Evolutionary conservation across 37 sponge, comb jelly and placozoan genomes (phyloP), one percentile per base, ranked within the genome.

Genomic region (Tethya wilhelma): DNA sequence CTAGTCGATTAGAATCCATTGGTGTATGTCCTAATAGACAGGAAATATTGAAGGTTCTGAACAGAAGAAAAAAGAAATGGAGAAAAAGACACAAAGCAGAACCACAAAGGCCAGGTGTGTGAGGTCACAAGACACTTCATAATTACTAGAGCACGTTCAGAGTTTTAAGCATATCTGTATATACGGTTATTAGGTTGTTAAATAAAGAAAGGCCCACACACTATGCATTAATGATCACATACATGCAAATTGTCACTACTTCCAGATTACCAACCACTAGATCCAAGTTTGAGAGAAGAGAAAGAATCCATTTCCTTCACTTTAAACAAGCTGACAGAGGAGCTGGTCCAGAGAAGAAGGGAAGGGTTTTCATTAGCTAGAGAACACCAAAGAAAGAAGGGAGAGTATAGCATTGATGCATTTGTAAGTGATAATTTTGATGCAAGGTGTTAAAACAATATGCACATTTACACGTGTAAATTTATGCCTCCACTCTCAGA

Each of bases 51-150:
- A 58, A 68, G 20, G 32, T 80, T 7, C 39, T 69, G 56, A 39
- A 0, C 38, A 69, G 70, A 49, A 80, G 81, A 69, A 44, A 44
- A 31, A 40, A 28, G 34, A 80, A 80, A 56, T 80, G 70, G 70
- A 56, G 70, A 28, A 69, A 57, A 49, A 69, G 60, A 56, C 71
- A 80, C 7, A 56, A 56, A 9, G 44, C 38, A 20, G 49, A 36
- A 20, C 11, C 67, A 4, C 28, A 40, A 37, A 29, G 19, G 32
- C 67, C 67, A 31, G 66, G 65, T 78, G 44, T 44, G 45, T 38
- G 28, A 31, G 33, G 3, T 73, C 29, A 19, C 36, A 38, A 7
- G 29, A 62, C 20, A 8, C 8, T 8, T 25, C 5, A 36, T 8
- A 34, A 3, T 65, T 20, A 33, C 66, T 49, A 49, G 9, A 19